Conservation (phyloP, 2,797 vertebrate species). For the Sciaenops ocellatus region DNA sequence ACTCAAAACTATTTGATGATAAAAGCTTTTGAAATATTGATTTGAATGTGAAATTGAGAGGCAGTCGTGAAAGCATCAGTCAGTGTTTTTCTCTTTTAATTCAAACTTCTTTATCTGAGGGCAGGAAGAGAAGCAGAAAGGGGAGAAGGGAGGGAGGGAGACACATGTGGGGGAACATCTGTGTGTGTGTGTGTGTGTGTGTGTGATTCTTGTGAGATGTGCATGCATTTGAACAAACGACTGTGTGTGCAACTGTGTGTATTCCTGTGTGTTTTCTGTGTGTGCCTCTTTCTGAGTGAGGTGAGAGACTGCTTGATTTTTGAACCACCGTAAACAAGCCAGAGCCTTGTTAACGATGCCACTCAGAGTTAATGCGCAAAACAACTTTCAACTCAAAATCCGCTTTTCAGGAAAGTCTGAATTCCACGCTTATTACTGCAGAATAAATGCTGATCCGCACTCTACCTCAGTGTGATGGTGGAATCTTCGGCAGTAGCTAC, state of each 20-base stretch:
- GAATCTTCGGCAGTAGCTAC: slow-evolving; percentile 65
- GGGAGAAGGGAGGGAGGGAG: not conserved
- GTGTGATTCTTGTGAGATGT: not conserved
- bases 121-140: slow-evolving; percentile 33
- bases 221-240: slow-evolving; percentile 4
- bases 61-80: slow-evolving; percentile 60
- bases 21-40: slow-evolving; percentile 79
- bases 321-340: slow-evolving; percentile 69
- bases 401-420: slow-evolving; percentile 74
- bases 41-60: slow-evolving; percentile 80
- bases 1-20: slow-evolving; percentile 74
- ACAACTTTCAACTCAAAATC: slow-evolving; percentile 74
- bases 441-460: slow-evolving; percentile 72
- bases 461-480: slow-evolving; percentile 18
- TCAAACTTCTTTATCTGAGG: slow-evolving; percentile 61
- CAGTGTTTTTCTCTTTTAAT: slow-evolving; percentile 67
- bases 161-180: slow-evolving; percentile 32
- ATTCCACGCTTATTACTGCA: slow-evolving; percentile 70
- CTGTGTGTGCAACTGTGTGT: not conserved
- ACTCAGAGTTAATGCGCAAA: slow-evolving; percentile 72
- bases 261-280: slow-evolving; percentile 16
- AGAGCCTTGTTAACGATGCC: slow-evolving; percentile 69
- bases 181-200: slow-evolving; percentile 8
- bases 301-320: slow-evolving; percentile 63
- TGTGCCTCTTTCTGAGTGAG: slow-evolving; percentile 32